Conservation (phyloP, 2,113 vertebrate genomes). For the Lophotis ruficrista region DNA sequence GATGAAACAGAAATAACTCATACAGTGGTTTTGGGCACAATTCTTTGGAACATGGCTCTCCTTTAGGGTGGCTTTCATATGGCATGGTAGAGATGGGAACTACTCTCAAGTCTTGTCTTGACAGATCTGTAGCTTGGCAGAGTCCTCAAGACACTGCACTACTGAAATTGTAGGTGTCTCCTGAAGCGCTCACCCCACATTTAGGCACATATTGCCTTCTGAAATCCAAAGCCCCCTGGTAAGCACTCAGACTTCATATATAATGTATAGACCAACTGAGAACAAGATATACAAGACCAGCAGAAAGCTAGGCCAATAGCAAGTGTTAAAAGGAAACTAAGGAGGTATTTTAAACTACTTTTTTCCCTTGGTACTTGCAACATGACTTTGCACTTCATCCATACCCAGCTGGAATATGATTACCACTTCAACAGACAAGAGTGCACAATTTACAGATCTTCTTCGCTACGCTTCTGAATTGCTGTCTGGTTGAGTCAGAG, state of each 20-base stretch:
- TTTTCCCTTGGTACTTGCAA: background rate
- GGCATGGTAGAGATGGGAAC: background rate
- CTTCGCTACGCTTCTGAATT: background rate
- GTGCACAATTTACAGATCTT: background rate
- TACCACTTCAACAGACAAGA: background rate
- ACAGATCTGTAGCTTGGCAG: background rate
- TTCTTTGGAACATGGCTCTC: background rate
- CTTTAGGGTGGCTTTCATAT: background rate
- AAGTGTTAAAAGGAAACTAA: background rate
- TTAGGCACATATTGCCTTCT: background rate
- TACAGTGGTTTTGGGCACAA: background rate
- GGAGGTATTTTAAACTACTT: background rate
- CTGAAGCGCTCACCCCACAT: background rate
- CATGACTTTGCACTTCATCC: background rate
- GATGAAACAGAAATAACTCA: background rate
- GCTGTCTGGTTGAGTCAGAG: constrained; percentile 6
- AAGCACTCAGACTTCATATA: background rate
- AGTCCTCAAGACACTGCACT: background rate
- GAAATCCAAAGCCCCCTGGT: background rate
- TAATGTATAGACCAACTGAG: background rate
- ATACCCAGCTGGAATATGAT: background rate
- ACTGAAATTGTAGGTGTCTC: background rate
- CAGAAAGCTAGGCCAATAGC: background rate
- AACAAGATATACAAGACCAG: background rate
- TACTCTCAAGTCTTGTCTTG: background rate